A percentile compares a stretch with the other conserved stretches of the same genome.
These are phyloP conservation scores for Torymus texanus DNA, from an alignment of 2,888 invertebrate species.

Conservation along the genomic window DNA sequence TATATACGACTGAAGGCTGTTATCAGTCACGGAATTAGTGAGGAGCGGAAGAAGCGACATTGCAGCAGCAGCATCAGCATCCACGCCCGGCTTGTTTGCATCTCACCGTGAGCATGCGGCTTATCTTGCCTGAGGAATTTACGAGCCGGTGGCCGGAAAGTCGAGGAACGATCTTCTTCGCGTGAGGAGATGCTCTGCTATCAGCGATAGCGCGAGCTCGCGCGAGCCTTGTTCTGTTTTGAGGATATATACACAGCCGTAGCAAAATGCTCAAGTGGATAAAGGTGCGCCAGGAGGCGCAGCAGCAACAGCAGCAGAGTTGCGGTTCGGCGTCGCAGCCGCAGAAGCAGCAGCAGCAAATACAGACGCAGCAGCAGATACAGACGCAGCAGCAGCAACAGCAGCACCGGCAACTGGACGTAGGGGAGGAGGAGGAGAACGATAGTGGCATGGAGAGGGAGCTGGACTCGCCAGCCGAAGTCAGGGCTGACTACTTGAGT, in stretches of 20 bases:
- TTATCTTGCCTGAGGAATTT: too few relatives aligned
- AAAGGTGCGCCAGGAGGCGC: constrained; percentile 71
- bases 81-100: too few relatives aligned
- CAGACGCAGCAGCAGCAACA: constrained; percentile 27
- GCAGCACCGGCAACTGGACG: constrained; percentile 49
- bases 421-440: constrained; percentile 69
- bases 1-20: too few relatives aligned
- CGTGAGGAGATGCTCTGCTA: too few relatives aligned
- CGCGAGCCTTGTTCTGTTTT: background rate
- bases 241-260: background rate
- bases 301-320: constrained; percentile 50
- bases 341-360: constrained; percentile 28
- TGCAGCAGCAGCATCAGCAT: too few relatives aligned
- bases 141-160: too few relatives aligned
- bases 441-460: constrained; percentile 73
- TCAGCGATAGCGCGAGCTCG: too few relatives aligned
- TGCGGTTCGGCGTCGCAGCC: constrained; percentile 41
- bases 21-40: too few relatives aligned
- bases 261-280: constrained; percentile 73
- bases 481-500: constrained; percentile 61
- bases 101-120: too few relatives aligned
- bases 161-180: too few relatives aligned
- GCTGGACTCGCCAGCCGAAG: constrained; percentile 66
- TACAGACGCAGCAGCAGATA: constrained; percentile 44
- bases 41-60: too few relatives aligned